These are phyloP conservation scores for Macrotus californicus DNA, from an alignment of 2,113 vertebrate species.

Conservation along the genomic window DNA sequence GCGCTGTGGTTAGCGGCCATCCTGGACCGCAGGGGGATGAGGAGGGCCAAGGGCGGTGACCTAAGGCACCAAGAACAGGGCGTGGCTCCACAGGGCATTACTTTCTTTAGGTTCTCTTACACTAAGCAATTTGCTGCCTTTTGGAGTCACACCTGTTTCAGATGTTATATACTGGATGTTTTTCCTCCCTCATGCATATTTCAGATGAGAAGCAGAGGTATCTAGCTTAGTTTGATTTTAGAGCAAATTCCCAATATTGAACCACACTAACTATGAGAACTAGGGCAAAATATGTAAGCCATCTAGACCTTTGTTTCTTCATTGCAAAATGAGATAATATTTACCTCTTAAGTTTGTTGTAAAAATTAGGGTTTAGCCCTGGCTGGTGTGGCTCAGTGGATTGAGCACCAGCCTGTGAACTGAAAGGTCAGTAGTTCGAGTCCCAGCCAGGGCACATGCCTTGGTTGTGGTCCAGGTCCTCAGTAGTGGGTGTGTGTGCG, in stretches of 20 bases:
- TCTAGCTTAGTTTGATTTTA: neutral
- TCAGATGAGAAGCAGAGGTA: neutral
- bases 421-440: no score
- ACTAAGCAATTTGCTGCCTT: neutral
- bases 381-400: no score
- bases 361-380: neutral
- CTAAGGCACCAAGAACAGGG: neutral
- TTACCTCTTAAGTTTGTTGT: neutral
- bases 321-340: neutral
- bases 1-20: neutral
- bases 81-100: neutral
- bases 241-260: neutral
- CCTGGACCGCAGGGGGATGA: neutral
- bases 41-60: neutral
- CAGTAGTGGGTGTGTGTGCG: no score
- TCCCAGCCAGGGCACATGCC: no score
- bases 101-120: neutral
- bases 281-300: neutral
- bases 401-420: no score
- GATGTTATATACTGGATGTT: neutral
- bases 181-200: neutral
- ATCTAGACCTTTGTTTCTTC: neutral
- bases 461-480: no score
- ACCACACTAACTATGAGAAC: neutral
- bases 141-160: neutral